A percentile compares a stretch with the other conserved stretches of the same genome.
These are phyloP conservation scores for Sebastolobus alascanus DNA, from an alignment of 2,797 vertebrate genomes.

Conservation along the genomic window DNA sequence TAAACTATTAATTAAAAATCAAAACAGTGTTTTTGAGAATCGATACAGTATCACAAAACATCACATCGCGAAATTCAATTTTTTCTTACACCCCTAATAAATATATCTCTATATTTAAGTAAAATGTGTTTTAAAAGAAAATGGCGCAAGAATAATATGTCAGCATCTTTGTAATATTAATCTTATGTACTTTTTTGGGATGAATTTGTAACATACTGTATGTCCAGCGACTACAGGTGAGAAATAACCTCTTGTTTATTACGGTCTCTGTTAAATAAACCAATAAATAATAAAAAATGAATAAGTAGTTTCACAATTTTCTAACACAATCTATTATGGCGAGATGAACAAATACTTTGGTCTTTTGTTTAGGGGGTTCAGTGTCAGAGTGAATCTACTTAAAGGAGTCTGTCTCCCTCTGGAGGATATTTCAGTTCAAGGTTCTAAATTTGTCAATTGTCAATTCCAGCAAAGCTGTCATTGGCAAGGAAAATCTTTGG, in stretches of 20 bases:
- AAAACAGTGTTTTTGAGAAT: too few species aligned
- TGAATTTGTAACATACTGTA: background rate
- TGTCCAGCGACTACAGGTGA: background rate
- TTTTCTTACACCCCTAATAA: too few species aligned
- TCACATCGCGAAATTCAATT: too few species aligned
- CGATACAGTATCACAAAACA: too few species aligned
- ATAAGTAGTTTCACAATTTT: background rate
- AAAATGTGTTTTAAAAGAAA: background rate
- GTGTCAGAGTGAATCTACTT: background rate
- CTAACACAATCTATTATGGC: background rate
- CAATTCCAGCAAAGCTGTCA: too few species aligned
- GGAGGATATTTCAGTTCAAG: background rate
- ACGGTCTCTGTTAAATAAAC: background rate
- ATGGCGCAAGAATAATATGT: background rate
- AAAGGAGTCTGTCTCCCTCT: conserved; percentile 44
- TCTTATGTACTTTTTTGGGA: background rate
- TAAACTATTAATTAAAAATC: too few species aligned
- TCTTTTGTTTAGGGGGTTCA: too few species aligned
- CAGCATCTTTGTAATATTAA: background rate
- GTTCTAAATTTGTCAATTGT: too few species aligned
- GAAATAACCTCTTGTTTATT: background rate
- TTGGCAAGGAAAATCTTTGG: too few species aligned
- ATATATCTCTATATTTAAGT: background rate
- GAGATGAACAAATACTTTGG: background rate
- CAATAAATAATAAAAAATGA: background rate